phyloP scores from a whole-genome alignment of 1,140 invertebrate species.

The Metopolophium dirhodum region DNA sequence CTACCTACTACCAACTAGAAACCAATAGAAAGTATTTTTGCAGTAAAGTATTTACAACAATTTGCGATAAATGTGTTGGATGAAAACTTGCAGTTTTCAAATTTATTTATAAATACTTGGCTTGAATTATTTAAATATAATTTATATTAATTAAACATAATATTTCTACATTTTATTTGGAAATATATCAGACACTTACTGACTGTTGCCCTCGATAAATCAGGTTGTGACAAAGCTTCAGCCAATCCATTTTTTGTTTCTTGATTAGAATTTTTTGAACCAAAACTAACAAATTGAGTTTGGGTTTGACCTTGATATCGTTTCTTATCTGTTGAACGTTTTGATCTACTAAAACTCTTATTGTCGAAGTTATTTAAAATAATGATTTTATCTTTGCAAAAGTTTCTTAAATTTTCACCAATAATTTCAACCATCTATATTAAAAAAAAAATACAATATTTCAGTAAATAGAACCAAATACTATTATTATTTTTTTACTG shows the following conservation, averaged over 20 bases:
- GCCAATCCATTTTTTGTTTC: conserved; percentile 74
- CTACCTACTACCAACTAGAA: too few species aligned
- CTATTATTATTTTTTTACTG: neutral
- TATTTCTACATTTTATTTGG: neutral
- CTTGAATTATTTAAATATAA: neutral
- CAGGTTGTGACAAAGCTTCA: conserved; percentile 76
- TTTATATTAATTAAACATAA: neutral
- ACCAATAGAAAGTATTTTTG: neutral
- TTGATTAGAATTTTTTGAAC: conserved; percentile 60
- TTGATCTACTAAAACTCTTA: neutral
- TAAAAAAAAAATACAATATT: neutral
- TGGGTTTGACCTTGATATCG: conserved; percentile 74
- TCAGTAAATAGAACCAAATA: neutral
- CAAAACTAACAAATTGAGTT: conserved; percentile 78
- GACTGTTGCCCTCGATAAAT: conserved; percentile 76
- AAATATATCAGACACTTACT: conserved; percentile 68
- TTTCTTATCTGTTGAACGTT: conserved; percentile 29
- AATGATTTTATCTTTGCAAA: conserved; percentile 12
- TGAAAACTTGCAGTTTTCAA: neutral
- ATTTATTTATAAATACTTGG: neutral
- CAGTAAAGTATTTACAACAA: neutral
- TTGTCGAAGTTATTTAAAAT: neutral
- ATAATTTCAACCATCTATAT: conserved; percentile 29
- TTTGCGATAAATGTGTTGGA: neutral
- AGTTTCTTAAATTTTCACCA: conserved; percentile 19